Conservation (phyloP, 2,797 vertebrate species). For the Mus caroli region DNA sequence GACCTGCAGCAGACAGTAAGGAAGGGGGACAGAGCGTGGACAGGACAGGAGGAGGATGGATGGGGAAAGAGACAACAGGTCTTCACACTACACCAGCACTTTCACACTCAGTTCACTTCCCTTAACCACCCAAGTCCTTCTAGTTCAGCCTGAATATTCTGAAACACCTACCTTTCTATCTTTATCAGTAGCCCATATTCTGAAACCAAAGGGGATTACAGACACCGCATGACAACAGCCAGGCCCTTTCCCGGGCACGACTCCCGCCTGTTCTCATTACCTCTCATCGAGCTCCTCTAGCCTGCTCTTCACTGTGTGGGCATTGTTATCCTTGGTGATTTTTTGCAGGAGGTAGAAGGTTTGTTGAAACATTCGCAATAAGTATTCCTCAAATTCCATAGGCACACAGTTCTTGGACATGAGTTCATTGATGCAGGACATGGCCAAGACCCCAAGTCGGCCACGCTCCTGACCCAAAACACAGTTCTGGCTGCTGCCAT, state of each 20-base stretch:
- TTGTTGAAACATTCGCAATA: conserved; percentile 99
- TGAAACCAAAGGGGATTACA: conserved; percentile 86
- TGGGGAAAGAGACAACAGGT: conserved; percentile 80
- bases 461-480: conserved; percentile 92
- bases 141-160: conserved; percentile 75
- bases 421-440: conserved; percentile 99
- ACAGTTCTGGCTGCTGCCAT: conserved; percentile 89
- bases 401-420: conserved; percentile 99
- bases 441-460: conserved; percentile 95
- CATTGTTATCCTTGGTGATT: conserved; percentile 95
- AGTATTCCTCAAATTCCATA: conserved; percentile 98
- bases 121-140: conserved; percentile 76
- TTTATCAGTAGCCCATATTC: conserved; percentile 73
- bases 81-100: conserved; percentile 67
- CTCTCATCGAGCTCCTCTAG: conserved; percentile 98
- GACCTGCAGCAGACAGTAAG: conserved; percentile 87
- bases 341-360: conserved; percentile 99
- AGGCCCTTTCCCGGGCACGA: conserved; percentile 36
- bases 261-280: conserved; percentile 87
- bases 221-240: conserved; percentile 69
- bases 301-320: conserved; percentile 95
- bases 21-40: conserved; percentile 56
- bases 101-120: conserved; percentile 71
- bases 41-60: conserved; percentile 45
- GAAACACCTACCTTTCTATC: conserved; percentile 80